These are phyloP conservation scores for Callinectes sapidus DNA, from an alignment of 2,888 invertebrate genomes.

Conservation along the genomic window DNA sequence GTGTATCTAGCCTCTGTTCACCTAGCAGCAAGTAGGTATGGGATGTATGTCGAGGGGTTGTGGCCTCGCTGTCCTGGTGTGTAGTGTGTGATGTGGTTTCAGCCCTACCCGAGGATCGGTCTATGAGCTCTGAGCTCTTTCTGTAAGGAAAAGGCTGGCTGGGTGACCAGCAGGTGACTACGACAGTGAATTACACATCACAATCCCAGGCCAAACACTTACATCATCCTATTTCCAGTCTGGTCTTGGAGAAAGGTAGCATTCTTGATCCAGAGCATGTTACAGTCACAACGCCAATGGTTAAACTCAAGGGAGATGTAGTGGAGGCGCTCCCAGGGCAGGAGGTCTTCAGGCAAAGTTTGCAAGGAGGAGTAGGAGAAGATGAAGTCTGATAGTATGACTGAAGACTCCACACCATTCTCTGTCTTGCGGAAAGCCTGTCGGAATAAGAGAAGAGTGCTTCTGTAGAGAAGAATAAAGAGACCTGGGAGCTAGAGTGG, in stretches of 20 bases:
- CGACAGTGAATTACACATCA: no score
- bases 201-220: constrained; percentile 22
- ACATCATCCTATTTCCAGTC: constrained; percentile 49
- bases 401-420: background rate
- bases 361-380: constrained; percentile 56
- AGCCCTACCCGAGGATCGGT: no score
- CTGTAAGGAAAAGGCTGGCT: no score
- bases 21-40: no score
- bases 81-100: no score
- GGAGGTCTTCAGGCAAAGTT: constrained; percentile 54
- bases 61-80: no score
- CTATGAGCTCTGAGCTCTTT: no score
- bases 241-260: background rate
- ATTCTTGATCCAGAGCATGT: constrained; percentile 59
- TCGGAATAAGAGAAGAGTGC: background rate
- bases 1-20: no score
- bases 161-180: no score
- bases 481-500: no score
- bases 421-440: constrained; percentile 55
- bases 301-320: constrained; percentile 51
- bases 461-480: background rate
- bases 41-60: no score
- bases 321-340: constrained; percentile 48
- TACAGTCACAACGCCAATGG: constrained; percentile 60
- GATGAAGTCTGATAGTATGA: constrained; percentile 49